Conservation (phyloP, 2,113 vertebrate species). For the Myotis lucifugus region DNA sequence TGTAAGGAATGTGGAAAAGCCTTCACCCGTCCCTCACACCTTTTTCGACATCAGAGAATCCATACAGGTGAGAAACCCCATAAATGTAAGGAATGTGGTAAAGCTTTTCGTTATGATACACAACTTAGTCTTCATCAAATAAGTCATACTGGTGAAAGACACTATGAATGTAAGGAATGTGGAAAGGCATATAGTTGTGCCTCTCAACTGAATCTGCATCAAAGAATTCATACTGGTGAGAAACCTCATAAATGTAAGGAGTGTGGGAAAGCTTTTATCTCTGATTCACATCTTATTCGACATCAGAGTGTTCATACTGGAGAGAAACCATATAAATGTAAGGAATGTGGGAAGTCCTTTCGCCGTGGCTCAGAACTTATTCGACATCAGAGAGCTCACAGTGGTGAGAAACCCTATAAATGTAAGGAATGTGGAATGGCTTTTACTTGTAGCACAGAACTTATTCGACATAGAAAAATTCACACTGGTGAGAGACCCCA, state of each 20-base stretch:
- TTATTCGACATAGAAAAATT: slow-evolving; percentile 73
- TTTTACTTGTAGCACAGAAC: slow-evolving; percentile 78
- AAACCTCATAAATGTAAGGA: slow-evolving; percentile 81
- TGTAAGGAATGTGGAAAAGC: slow-evolving; percentile 81
- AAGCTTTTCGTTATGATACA: slow-evolving; percentile 80
- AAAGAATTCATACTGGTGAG: slow-evolving; percentile 78
- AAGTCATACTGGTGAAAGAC: slow-evolving; percentile 76
- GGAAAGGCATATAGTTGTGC: slow-evolving; percentile 81
- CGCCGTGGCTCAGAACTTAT: slow-evolving; percentile 76
- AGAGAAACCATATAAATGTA: slow-evolving; percentile 80
- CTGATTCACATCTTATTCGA: slow-evolving; percentile 74
- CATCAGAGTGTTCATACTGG: slow-evolving; percentile 77
- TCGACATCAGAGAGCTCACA: slow-evolving; percentile 71
- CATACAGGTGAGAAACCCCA: slow-evolving; percentile 82
- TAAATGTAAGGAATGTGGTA: slow-evolving; percentile 79
- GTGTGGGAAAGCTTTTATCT: slow-evolving; percentile 78
- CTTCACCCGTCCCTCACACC: slow-evolving; percentile 79
- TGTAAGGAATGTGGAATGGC: slow-evolving; percentile 74
- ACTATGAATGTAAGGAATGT: slow-evolving; percentile 79
- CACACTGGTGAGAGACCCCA: slow-evolving; percentile 76
- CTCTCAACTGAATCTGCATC: slow-evolving; percentile 78
- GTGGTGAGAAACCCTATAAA: slow-evolving; percentile 75
- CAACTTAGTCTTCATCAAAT: slow-evolving; percentile 81
- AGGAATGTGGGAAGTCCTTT: slow-evolving; percentile 78
- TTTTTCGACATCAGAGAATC: slow-evolving; percentile 80